Percentiles rank a stretch among this genome's conserved stretches.
These are phyloP conservation scores for Hydrozoanthus gracilis DNA, from an alignment of 92 coral and sea anemone genomes.

Conservation along the genomic window DNA sequence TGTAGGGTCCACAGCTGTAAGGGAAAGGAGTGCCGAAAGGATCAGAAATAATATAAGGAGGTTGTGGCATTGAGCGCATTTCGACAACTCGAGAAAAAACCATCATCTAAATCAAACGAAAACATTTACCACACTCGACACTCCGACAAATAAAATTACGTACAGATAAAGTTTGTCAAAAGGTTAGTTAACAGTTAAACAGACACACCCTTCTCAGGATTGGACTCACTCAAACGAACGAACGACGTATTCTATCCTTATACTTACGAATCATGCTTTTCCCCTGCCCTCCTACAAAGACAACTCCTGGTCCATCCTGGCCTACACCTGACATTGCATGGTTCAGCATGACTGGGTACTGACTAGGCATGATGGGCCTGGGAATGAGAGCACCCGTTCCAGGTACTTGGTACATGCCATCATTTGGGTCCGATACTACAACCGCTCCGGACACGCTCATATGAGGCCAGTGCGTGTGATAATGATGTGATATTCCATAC, in stretches of 20 bases:
- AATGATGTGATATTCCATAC: constrained; percentile 55
- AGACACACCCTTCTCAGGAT: too few relatives aligned
- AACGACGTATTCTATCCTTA: background rate
- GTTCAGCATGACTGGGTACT: constrained; percentile 58
- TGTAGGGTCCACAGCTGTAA: constrained; percentile 48
- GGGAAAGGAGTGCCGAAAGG: background rate
- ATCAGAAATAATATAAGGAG: too few relatives aligned
- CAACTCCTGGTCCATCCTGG: constrained; percentile 60
- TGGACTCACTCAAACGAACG: too few relatives aligned
- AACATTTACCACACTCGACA: too few relatives aligned
- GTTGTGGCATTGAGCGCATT: too few relatives aligned
- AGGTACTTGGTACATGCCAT: constrained; percentile 77
- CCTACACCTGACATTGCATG: constrained; percentile 61
- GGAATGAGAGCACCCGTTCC: constrained; percentile 69
- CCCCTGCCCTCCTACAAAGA: constrained; percentile 60
- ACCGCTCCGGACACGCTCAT: constrained; percentile 70
- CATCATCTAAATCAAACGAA: too few relatives aligned
- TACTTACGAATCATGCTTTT: constrained; percentile 64
- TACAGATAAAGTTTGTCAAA: too few relatives aligned
- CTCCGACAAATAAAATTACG: too few relatives aligned
- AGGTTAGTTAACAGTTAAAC: too few relatives aligned
- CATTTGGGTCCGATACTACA: constrained; percentile 67
- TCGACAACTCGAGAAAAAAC: too few relatives aligned
- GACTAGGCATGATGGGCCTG: constrained; percentile 68
- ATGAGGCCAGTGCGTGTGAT: constrained; percentile 72